Evolutionary conservation across 1,140 invertebrate species (phyloP).

Genomic region (Globodera ellingtonae): DNA sequence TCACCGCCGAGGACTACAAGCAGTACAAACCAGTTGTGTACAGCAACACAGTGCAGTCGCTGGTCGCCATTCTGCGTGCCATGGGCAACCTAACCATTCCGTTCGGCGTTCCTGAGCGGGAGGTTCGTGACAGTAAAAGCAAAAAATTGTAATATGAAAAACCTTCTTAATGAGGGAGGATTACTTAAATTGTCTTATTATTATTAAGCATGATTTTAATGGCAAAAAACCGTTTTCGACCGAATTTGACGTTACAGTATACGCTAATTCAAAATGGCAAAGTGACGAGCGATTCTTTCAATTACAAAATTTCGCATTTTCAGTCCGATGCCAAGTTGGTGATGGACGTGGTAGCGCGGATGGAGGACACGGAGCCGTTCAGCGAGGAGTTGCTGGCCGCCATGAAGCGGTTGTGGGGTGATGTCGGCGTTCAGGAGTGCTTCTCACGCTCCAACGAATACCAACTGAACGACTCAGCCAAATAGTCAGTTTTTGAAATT

Average conservation of each 20-base stretch:
- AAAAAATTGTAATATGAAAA: neutral
- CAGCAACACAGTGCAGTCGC: constrained; percentile 99
- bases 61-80: constrained; percentile 96
- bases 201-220: too few relatives aligned
- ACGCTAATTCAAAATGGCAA: too few relatives aligned
- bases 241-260: too few relatives aligned
- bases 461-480: constrained; percentile 99
- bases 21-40: constrained; percentile 75
- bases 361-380: constrained; percentile 99
- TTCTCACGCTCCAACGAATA: constrained; percentile 99
- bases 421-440: constrained; percentile 94
- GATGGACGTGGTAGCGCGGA: constrained; percentile 96
- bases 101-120: constrained; percentile 71
- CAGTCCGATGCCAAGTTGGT: constrained; percentile 99
- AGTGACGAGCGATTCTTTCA: too few relatives aligned
- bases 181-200: too few relatives aligned
- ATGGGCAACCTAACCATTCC: constrained; percentile 97
- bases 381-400: constrained; percentile 93
- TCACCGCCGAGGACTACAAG: constrained; percentile 71
- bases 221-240: too few relatives aligned
- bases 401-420: constrained; percentile 97
- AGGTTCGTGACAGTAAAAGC: constrained; percentile 22
- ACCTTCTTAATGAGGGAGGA: too few relatives aligned
- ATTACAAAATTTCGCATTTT: constrained; percentile 52
- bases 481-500: constrained; percentile 81